phyloP scores from a whole-genome alignment of 1,140 invertebrate species.

The Heliothis subflexa region DNA sequence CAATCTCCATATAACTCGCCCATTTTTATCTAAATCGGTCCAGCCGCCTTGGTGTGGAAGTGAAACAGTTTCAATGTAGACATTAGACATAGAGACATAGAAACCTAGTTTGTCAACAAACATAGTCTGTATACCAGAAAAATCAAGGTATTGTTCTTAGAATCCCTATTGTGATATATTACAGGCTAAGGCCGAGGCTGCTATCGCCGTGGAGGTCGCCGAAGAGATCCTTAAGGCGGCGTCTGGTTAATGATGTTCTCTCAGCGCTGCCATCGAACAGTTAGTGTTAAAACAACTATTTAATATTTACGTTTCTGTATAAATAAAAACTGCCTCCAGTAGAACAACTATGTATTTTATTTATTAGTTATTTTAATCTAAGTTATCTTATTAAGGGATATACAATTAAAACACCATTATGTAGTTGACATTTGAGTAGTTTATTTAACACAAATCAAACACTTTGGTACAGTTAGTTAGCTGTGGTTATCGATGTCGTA shows the following conservation, averaged over 20 bases:
- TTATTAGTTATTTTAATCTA: slow-evolving; percentile 41
- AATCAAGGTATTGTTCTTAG: no score
- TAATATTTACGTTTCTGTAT: slow-evolving; percentile 63
- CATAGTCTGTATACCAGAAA: no score
- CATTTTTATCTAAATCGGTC: no score
- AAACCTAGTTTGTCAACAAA: no score
- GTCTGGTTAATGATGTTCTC: slow-evolving; percentile 85
- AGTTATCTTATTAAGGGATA: background rate
- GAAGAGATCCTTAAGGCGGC: slow-evolving; percentile 96
- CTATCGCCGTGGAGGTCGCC: slow-evolving; percentile 97
- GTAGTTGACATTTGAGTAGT: slow-evolving; percentile 83
- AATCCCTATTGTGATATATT: slow-evolving; percentile 51
- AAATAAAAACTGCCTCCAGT: slow-evolving; percentile 64
- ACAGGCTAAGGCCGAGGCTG: slow-evolving; percentile 95
- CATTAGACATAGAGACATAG: no score
- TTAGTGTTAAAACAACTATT: slow-evolving; percentile 68
- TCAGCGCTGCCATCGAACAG: slow-evolving; percentile 45
- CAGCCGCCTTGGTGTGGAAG: no score
- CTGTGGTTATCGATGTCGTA: slow-evolving; percentile 73
- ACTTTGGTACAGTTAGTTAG: slow-evolving; percentile 86
- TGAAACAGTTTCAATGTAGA: no score
- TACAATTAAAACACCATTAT: slow-evolving; percentile 72
- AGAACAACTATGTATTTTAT: slow-evolving; percentile 56
- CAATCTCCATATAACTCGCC: no score
- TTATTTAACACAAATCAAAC: slow-evolving; percentile 86